Evolutionary conservation across 1,140 invertebrate genomes (phyloP).

Genomic region (Ceratina japonica): DNA sequence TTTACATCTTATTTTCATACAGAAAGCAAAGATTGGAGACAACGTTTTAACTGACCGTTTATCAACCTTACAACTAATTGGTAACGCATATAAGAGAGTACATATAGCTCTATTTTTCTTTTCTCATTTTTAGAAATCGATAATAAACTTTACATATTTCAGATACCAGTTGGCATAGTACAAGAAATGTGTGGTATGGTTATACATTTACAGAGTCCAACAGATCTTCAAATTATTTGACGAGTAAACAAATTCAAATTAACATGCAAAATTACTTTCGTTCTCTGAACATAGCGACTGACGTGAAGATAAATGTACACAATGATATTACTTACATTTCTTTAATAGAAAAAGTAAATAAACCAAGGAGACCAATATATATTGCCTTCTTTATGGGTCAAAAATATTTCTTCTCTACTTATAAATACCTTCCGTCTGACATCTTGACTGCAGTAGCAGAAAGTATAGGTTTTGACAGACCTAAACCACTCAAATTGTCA

Average conservation of each 20-base stretch:
- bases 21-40: slow-evolving; percentile 48
- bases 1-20: not conserved
- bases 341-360: slow-evolving; percentile 48
- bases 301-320: slow-evolving; percentile 50
- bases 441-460: slow-evolving; percentile 54
- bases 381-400: slow-evolving; percentile 65
- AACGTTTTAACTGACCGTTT: slow-evolving; percentile 58
- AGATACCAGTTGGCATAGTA: slow-evolving; percentile 72
- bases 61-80: slow-evolving; percentile 60
- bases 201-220: slow-evolving; percentile 55
- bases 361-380: no score
- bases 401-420: slow-evolving; percentile 70
- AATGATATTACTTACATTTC: slow-evolving; percentile 62
- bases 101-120: not conserved
- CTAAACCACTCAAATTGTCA: slow-evolving; percentile 60
- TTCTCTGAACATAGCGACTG: slow-evolving; percentile 44
- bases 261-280: slow-evolving; percentile 53
- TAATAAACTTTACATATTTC: slow-evolving; percentile 40
- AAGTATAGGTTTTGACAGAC: slow-evolving; percentile 59
- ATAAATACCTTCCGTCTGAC: slow-evolving; percentile 46
- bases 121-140: not conserved
- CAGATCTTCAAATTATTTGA: slow-evolving; percentile 7
- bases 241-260: slow-evolving; percentile 45
- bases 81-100: slow-evolving; percentile 50
- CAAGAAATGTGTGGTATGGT: slow-evolving; percentile 67